These are phyloP conservation scores for Corythaeola cristata DNA, from an alignment of 2,113 vertebrate species.

Conservation along the genomic window DNA sequence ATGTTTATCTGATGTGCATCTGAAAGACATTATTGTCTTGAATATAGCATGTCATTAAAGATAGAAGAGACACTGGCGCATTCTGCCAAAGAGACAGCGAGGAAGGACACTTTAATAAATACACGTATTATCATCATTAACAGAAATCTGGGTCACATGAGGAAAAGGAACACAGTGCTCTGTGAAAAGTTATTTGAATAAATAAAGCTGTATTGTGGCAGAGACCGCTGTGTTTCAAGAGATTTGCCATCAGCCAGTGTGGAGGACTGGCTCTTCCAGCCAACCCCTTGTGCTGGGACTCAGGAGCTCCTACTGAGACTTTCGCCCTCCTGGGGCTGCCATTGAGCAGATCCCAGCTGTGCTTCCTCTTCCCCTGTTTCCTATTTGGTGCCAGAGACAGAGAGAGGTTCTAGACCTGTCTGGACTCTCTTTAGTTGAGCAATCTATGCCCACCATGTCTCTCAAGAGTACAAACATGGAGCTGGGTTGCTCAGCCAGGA, in stretches of 20 bases:
- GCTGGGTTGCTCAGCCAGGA: background rate
- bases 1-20: slow-evolving; percentile 23
- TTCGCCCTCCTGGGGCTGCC: background rate
- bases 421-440: background rate
- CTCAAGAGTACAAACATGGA: background rate
- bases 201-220: background rate
- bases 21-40: slow-evolving; percentile 44
- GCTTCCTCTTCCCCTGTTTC: background rate
- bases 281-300: background rate
- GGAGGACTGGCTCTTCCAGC: background rate
- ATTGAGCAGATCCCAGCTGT: background rate
- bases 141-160: slow-evolving; percentile 26
- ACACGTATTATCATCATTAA: background rate
- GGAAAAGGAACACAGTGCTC: slow-evolving; percentile 24
- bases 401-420: background rate
- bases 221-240: background rate
- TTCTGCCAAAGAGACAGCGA: background rate
- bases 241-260: background rate
- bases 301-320: background rate
- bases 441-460: background rate
- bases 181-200: background rate
- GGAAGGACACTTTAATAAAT: slow-evolving; percentile 29
- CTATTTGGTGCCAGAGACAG: background rate
- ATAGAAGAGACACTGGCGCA: background rate
- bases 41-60: background rate